These are phyloP conservation scores for Tryphoninae sp. DNA, from an alignment of 2,888 invertebrate genomes.

Conservation along the genomic window DNA sequence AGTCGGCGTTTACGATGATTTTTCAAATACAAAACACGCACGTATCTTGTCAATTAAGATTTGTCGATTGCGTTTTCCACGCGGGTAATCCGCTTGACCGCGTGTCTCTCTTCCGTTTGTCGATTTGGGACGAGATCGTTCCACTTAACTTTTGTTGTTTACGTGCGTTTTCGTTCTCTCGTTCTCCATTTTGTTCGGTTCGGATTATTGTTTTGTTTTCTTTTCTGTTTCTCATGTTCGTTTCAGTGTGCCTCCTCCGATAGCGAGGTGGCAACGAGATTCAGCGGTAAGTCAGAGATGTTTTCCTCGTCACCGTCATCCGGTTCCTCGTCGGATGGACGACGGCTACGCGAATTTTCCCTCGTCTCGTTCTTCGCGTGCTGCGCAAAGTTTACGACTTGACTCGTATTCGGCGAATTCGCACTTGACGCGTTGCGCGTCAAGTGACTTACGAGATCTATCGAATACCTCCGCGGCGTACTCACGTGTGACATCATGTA, in stretches of 20 bases:
- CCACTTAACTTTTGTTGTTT: conserved; percentile 26
- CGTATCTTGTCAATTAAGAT: conserved; percentile 47
- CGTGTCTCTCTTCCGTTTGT: not conserved
- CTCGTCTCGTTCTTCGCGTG: conserved; percentile 77
- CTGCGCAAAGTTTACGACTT: conserved; percentile 70
- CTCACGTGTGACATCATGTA: conserved; percentile 79
- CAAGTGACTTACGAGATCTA: conserved; percentile 67
- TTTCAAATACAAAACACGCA: conserved; percentile 54
- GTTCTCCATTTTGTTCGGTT: conserved; percentile 1
- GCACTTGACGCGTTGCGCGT: conserved; percentile 55
- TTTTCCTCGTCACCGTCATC: conserved; percentile 82
- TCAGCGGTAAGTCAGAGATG: conserved; percentile 86
- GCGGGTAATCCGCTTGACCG: not conserved
- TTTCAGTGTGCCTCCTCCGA: conserved; percentile 84
- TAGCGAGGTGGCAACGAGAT: conserved; percentile 87
- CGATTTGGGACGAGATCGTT: not conserved
- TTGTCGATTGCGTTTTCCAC: conserved; percentile 29
- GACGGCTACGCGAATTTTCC: conserved; percentile 73
- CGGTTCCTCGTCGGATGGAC: conserved; percentile 73
- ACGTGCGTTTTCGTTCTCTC: conserved; percentile 14
- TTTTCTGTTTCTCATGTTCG: conserved; percentile 12
- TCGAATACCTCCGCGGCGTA: conserved; percentile 69
- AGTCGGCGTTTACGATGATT: not conserved
- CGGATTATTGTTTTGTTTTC: conserved; percentile 5
- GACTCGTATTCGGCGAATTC: conserved; percentile 60